Conservation (phyloP, 2,888 invertebrate genomes). For the Rhagonycha fulva region DNA sequence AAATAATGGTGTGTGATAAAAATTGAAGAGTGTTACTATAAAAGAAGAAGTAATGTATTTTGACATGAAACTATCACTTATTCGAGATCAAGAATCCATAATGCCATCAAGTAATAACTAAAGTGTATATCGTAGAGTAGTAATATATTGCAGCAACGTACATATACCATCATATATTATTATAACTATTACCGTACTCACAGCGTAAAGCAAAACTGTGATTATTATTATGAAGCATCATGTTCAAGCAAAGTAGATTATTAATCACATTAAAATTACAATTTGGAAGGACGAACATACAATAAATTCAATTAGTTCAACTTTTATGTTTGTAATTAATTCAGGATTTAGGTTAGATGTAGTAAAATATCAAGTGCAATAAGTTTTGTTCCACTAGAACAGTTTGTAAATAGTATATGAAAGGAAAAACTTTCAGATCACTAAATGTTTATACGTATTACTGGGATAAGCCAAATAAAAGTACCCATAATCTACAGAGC, state of each 20-base stretch:
- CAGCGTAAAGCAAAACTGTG: neutral
- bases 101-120: neutral
- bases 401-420: neutral
- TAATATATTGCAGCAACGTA: neutral
- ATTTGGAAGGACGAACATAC: neutral
- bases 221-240: neutral
- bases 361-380: neutral
- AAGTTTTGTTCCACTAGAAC: neutral
- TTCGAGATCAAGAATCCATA: neutral
- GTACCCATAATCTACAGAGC: slow-evolving; percentile 14
- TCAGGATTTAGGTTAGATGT: neutral
- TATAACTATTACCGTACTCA: neutral
- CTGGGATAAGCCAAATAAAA: slow-evolving; percentile 11
- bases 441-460: slow-evolving; percentile 1
- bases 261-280: neutral
- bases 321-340: neutral
- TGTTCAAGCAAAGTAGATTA: neutral
- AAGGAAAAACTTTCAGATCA: neutral
- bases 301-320: neutral
- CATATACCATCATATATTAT: neutral
- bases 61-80: neutral
- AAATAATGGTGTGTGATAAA: too few relatives aligned
- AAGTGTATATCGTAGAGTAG: neutral
- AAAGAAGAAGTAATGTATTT: too few relatives aligned
- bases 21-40: too few relatives aligned